These are phyloP conservation scores for Salarias fasciatus DNA, from an alignment of 2,797 vertebrate genomes.

Conservation along the genomic window DNA sequence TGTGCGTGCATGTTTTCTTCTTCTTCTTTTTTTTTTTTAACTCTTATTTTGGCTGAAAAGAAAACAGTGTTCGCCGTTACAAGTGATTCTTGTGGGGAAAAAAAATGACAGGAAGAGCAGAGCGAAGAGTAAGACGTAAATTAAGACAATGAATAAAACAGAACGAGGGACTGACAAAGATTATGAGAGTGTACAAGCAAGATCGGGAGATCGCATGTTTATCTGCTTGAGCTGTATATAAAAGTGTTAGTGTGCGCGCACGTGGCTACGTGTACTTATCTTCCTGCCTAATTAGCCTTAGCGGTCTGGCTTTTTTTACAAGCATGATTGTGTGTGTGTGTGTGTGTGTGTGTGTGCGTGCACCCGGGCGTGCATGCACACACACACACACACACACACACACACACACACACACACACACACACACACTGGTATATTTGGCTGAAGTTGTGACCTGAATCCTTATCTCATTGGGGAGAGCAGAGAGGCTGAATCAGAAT, in stretches of 20 bases:
- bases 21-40: too few relatives aligned
- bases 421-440: constrained; percentile 51
- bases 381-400: too few relatives aligned
- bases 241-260: constrained; percentile 3
- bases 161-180: constrained; percentile 24
- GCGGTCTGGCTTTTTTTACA: constrained; percentile 50
- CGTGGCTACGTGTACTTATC: constrained; percentile 27
- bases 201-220: constrained; percentile 55
- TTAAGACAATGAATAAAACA: constrained; percentile 28
- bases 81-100: neutral
- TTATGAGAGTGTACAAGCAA: constrained; percentile 11
- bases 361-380: neutral
- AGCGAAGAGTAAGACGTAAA: constrained; percentile 25
- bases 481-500: constrained; percentile 24
- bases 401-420: constrained; percentile 30
- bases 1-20: constrained; percentile 18
- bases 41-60: constrained; percentile 4
- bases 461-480: constrained; percentile 61
- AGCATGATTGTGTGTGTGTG: constrained; percentile 39
- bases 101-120: neutral
- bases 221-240: constrained; percentile 53
- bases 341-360: too few relatives aligned
- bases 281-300: constrained; percentile 61
- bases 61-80: constrained; percentile 12
- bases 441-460: constrained; percentile 75